These are phyloP conservation scores for Tragelaphus strepsiceros DNA, from an alignment of 2,113 vertebrate genomes.

Conservation along the genomic window DNA sequence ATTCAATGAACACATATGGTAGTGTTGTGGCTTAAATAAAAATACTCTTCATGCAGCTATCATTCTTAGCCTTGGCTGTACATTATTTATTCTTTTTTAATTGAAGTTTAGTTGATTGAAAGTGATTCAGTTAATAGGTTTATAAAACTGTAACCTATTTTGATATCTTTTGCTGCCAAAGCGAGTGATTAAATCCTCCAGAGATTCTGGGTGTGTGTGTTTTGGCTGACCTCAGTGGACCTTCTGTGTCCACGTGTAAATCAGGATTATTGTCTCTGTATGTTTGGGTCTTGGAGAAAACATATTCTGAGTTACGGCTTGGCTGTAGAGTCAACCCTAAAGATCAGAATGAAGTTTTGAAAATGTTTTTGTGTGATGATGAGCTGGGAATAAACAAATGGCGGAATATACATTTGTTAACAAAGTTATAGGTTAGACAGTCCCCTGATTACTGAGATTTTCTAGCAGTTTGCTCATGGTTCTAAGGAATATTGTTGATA, in stretches of 20 bases:
- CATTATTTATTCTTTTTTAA: background rate
- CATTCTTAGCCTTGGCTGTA: background rate
- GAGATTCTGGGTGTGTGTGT: background rate
- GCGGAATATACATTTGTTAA: background rate
- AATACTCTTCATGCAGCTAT: background rate
- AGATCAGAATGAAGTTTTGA: background rate
- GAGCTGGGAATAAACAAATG: background rate
- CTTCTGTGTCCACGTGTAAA: background rate
- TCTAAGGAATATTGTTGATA: background rate
- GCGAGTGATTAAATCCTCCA: background rate
- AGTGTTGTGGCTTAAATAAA: background rate
- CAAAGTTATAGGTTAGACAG: background rate
- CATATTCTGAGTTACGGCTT: background rate
- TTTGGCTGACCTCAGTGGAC: background rate
- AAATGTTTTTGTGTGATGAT: background rate
- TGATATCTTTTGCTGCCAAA: background rate
- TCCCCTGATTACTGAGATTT: background rate
- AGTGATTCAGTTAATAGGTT: background rate
- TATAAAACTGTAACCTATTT: background rate
- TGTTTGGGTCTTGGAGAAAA: background rate
- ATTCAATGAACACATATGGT: background rate
- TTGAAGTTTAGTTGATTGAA: background rate
- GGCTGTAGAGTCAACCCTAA: background rate
- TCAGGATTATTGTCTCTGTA: background rate
- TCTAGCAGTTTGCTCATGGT: background rate